Evolutionary conservation across 1,140 invertebrate genomes (phyloP).

Genomic region (Ostrea denselamellosa): DNA sequence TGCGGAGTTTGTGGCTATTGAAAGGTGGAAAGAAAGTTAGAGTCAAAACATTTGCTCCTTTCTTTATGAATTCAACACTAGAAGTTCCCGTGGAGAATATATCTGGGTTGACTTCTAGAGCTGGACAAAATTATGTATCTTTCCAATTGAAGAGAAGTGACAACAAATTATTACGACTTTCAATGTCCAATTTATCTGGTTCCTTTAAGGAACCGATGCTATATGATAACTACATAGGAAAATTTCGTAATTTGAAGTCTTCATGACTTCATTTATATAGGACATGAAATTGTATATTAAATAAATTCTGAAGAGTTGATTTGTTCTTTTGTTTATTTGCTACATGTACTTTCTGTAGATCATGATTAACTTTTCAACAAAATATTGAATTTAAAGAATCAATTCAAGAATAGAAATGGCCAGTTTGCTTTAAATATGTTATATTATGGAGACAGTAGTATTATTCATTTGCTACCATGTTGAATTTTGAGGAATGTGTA

Average conservation of each 20-base stretch:
- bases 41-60: slow-evolving; percentile 30
- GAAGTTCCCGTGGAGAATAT: slow-evolving; percentile 26
- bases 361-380: no score
- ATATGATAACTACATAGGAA: not conserved
- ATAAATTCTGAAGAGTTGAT: no score
- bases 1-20: slow-evolving; percentile 33
- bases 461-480: no score
- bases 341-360: no score
- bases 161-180: not conserved
- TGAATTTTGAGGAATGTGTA: no score
- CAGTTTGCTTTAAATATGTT: no score
- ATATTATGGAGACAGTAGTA: no score
- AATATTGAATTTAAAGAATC: no score
- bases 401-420: no score
- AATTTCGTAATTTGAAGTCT: not conserved
- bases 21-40: slow-evolving; percentile 18
- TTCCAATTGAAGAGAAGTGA: slow-evolving; percentile 22
- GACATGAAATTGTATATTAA: no score
- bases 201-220: not conserved
- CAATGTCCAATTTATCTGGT: not conserved
- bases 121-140: slow-evolving; percentile 23
- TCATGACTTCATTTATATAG: not conserved
- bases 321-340: not conserved
- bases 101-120: not conserved
- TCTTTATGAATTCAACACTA: not conserved